Base-by-base conservation (phyloP, 2,797 vertebrate genomes). In the Channallabes apus region DNA sequence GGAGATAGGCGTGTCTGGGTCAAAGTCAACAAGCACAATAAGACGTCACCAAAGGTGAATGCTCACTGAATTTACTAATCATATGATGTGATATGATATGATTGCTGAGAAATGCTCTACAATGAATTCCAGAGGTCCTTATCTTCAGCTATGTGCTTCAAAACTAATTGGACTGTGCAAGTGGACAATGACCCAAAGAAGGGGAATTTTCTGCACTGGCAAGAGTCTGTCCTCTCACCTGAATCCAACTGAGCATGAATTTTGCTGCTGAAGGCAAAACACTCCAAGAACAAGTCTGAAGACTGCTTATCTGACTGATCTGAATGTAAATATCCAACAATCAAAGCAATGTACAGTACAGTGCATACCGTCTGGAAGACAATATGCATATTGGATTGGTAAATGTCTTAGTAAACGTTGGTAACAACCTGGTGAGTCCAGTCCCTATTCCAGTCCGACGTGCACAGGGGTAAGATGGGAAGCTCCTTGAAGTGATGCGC, bases 181-280 rank as follows among this genome's bases (percentile, higher is more conserved):
- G 75, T 84, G 71, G 82, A 84, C 77, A 71, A 68, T 58, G 54
- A 77, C 35, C 62, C 68, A 41, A 72, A 72, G 22, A 46, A 46
- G 12, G 22, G 35, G 38, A n/a, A 46, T 72, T 72, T n/a, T 46
- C 69, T 46, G 69, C 69, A 46, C 20, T 38, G 18, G 18, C 8
- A 15, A 72, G 11, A n/a, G 11, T 46, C 38, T n/a, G 2, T 72
- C 69, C 24, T 6, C 24, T 51, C 41, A 27, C 41, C 41, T 27
- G 41, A 51, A 51, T 73, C 41, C 71, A 15, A 6, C 6, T 46
- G 69, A 46, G 38, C 69, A 15, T 41, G 20, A 4, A 41, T 71
- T 24, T 71, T 22, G 24, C 9, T 69, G 8, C 67, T 41, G 68
- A 69, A 69, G 32, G 29, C 29, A 32, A 35, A 20, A 68, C 17